phyloP scores from a whole-genome alignment of 2,888 invertebrate genomes.

The Lamproptera curius region DNA sequence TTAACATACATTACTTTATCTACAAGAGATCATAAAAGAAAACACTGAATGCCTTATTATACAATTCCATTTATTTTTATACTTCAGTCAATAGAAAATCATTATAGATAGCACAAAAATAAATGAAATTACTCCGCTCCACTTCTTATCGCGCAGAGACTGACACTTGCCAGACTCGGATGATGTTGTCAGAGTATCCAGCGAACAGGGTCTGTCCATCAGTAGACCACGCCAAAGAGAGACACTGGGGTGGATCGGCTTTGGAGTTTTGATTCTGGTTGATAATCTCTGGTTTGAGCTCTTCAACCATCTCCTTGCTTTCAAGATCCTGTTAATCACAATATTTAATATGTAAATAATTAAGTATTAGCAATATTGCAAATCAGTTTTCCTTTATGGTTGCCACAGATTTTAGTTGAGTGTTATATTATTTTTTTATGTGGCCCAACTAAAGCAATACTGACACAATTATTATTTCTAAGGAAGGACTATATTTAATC shows the following conservation, averaged over 20 bases:
- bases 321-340: constrained; percentile 88
- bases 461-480: too few relatives aligned
- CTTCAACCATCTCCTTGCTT: constrained; percentile 99
- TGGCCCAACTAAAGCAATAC: too few relatives aligned
- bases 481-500: too few relatives aligned
- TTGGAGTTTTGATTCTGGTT: constrained; percentile 84
- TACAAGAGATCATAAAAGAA: constrained; percentile 63
- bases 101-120: constrained; percentile 59
- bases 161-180: constrained; percentile 99
- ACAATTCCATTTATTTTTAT: constrained; percentile 76
- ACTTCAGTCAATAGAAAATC: constrained; percentile 32
- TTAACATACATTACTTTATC: constrained; percentile 22
- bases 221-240: constrained; percentile 98
- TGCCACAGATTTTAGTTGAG: too few relatives aligned
- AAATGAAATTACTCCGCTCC: constrained; percentile 61
- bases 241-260: constrained; percentile 96
- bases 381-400: too few relatives aligned
- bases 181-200: constrained; percentile 98
- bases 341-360: neutral
- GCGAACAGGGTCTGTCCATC: constrained; percentile 99
- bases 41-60: constrained; percentile 46
- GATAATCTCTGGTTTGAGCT: constrained; percentile 97
- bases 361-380: too few relatives aligned
- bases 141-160: constrained; percentile 84
- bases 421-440: too few relatives aligned